Conservation (phyloP, 2,797 vertebrate species). For the Vespertilio murinus region DNA sequence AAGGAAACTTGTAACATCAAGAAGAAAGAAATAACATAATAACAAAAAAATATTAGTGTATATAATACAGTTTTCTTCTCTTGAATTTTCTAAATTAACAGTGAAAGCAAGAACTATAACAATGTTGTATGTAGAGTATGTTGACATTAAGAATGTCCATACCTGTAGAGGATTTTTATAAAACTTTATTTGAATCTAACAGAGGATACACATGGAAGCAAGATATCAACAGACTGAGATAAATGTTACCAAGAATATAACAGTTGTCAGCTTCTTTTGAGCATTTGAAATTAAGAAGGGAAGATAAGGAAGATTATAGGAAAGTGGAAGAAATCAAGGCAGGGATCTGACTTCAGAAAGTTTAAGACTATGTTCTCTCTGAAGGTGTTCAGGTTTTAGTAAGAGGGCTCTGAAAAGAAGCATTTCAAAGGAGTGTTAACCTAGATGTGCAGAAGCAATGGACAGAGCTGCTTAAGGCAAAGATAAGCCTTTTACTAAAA, state of each 20-base stretch:
- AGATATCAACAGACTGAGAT: neutral
- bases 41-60: constrained; percentile 10
- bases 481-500: neutral
- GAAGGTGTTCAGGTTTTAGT: no score
- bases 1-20: neutral
- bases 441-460: neutral
- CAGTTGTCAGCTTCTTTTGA: neutral
- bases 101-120: neutral
- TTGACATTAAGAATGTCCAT: neutral
- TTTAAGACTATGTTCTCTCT: neutral
- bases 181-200: neutral
- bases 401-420: neutral
- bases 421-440: neutral
- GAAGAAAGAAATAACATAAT: neutral
- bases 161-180: neutral
- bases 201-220: neutral
- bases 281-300: neutral
- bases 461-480: neutral
- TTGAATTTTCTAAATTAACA: constrained; percentile 22
- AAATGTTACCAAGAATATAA: neutral
- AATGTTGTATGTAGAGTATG: neutral
- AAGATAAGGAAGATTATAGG: neutral
- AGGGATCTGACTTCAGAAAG: neutral
- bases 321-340: neutral
- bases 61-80: neutral